These are phyloP conservation scores for Siphonodentalium dalli DNA, from an alignment of 2,888 invertebrate species.

Conservation along the genomic window DNA sequence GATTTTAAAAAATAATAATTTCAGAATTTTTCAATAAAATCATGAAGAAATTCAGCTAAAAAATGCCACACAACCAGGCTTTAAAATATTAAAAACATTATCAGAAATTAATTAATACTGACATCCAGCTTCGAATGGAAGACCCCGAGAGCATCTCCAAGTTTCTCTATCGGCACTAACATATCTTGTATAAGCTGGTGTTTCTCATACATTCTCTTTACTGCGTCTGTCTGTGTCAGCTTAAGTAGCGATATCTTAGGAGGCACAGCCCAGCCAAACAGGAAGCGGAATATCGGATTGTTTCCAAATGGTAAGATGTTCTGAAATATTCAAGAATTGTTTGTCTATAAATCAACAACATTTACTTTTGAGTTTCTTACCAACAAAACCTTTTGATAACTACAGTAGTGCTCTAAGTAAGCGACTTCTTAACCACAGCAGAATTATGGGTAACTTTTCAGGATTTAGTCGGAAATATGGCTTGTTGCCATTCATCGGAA, in stretches of 20 bases:
- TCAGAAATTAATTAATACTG: no score
- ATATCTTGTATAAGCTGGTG: constrained; percentile 83
- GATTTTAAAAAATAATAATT: no score
- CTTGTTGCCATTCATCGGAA: no score
- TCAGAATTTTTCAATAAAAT: no score
- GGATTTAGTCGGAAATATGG: no score
- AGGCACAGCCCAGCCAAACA: constrained; percentile 83
- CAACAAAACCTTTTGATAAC: background rate
- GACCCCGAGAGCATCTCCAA: constrained; percentile 72
- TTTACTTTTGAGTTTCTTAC: background rate
- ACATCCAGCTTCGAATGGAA: constrained; percentile 77
- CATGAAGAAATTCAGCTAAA: no score
- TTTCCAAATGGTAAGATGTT: constrained; percentile 87
- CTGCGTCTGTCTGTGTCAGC: constrained; percentile 76
- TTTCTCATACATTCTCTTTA: constrained; percentile 76
- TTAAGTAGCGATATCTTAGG: constrained; percentile 83
- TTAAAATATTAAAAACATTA: no score
- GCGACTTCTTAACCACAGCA: no score
- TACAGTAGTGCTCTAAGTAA: no score
- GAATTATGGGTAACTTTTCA: no score
- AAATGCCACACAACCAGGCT: no score
- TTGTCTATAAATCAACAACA: background rate
- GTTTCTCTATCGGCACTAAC: constrained; percentile 75
- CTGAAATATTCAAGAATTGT: constrained; percentile 64
- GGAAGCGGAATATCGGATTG: constrained; percentile 74